Evolutionary conservation across 2,113 vertebrate genomes (phyloP).

Genomic region (Loxodonta africana): DNA sequence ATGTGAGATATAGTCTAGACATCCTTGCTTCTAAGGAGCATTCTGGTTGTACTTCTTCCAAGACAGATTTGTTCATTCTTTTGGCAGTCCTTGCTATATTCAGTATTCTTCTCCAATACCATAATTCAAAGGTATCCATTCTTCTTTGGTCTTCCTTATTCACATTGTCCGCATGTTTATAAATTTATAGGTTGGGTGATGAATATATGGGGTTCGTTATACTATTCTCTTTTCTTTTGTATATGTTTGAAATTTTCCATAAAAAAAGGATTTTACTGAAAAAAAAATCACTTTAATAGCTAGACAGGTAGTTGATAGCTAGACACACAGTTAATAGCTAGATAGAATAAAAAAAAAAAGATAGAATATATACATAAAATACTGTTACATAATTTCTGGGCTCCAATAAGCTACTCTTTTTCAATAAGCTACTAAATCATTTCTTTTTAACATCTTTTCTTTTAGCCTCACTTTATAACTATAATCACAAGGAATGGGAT

Average conservation of each 20-base stretch:
- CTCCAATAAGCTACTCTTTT: constrained; percentile 12
- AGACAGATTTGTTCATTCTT: not conserved
- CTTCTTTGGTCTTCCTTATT: not conserved
- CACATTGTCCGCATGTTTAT: not conserved
- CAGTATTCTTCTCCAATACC: not conserved
- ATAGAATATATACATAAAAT: not conserved
- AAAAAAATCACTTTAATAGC: too few relatives aligned
- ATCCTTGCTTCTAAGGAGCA: too few relatives aligned
- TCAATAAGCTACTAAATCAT: constrained; percentile 55
- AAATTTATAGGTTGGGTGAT: constrained; percentile 7
- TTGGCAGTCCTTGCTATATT: not conserved
- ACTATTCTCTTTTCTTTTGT: too few relatives aligned
- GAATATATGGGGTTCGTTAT: not conserved
- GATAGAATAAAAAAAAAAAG: too few relatives aligned
- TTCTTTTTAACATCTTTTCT: constrained; percentile 48
- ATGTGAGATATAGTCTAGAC: too few relatives aligned
- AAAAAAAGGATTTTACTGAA: too few relatives aligned
- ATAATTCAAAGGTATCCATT: not conserved
- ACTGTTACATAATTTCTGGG: constrained; percentile 4
- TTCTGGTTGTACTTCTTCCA: too few relatives aligned
- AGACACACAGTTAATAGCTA: too few relatives aligned
- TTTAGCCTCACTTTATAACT: constrained; percentile 29
- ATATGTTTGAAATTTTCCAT: too few relatives aligned
- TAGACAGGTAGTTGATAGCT: too few relatives aligned
- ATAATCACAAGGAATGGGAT: constrained; percentile 5